Conservation (phyloP, 2,113 vertebrate genomes). For the Dasypus novemcinctus region DNA sequence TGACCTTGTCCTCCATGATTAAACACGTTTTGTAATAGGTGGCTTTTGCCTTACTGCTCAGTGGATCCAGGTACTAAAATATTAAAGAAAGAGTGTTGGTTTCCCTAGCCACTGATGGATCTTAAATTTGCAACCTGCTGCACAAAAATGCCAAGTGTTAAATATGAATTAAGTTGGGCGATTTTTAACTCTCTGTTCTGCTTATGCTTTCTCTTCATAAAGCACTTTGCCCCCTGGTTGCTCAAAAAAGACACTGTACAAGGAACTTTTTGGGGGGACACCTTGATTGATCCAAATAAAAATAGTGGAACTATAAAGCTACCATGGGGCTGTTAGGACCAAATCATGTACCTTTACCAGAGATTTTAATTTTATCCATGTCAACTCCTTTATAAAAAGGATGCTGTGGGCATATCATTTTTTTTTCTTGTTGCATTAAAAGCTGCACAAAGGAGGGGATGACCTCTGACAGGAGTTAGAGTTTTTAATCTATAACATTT, state of each 20-base stretch:
- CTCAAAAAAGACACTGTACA: background rate
- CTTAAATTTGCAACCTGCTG: conserved; percentile 68
- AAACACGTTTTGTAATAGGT: conserved; percentile 75
- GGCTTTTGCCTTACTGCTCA: conserved; percentile 79
- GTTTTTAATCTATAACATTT: background rate
- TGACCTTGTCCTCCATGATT: conserved; percentile 56
- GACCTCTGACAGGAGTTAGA: background rate
- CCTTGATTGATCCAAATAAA: background rate
- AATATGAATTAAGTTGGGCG: conserved; percentile 72
- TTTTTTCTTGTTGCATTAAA: background rate
- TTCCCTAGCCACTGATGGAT: conserved; percentile 51
- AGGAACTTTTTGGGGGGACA: background rate
- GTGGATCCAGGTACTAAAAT: conserved; percentile 84
- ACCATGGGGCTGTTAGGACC: background rate
- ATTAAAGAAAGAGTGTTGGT: conserved; percentile 77
- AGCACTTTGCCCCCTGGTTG: background rate
- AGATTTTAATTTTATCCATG: background rate
- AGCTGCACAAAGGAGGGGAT: background rate
- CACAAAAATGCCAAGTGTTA: conserved; percentile 66
- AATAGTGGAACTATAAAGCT: background rate
- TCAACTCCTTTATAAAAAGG: background rate
- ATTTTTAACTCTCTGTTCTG: conserved; percentile 53
- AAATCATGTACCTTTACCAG: background rate
- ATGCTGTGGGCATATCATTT: background rate
- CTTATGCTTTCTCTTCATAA: conserved; percentile 16